phyloP scores from a whole-genome alignment of 2,113 vertebrate genomes.

The Zootoca vivipara region DNA sequence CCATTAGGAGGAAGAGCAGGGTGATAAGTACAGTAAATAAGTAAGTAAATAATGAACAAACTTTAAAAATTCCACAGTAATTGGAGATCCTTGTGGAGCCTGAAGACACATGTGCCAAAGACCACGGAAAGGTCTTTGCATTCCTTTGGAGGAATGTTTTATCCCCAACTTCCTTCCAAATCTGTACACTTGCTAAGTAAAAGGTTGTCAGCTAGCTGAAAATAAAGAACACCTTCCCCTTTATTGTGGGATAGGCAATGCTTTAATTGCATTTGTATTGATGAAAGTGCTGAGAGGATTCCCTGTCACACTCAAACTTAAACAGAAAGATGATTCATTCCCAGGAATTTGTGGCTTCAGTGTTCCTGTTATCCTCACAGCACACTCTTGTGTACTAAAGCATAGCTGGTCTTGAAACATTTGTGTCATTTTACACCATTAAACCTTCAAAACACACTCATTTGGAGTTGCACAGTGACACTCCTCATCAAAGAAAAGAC shows the following conservation, averaged over 20 bases:
- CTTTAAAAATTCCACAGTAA: conserved; percentile 25
- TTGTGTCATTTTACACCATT: conserved; percentile 23
- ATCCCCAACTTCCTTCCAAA: conserved; percentile 55
- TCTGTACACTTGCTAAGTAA: conserved; percentile 48
- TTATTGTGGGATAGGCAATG: conserved; percentile 29
- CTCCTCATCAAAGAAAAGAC: conserved; percentile 1
- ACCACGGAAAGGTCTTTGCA: too few species aligned
- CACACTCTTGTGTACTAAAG: conserved; percentile 22
- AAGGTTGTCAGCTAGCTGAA: conserved; percentile 56
- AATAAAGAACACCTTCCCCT: conserved; percentile 39
- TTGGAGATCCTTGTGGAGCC: conserved; percentile 64
- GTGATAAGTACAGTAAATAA: too few species aligned
- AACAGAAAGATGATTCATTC: conserved; percentile 8
- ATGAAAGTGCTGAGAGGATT: conserved; percentile 44
- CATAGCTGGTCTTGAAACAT: conserved; percentile 1
- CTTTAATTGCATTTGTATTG: conserved; percentile 54
- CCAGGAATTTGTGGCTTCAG: conserved; percentile 36
- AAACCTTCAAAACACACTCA: conserved; percentile 22
- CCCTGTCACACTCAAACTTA: conserved; percentile 41
- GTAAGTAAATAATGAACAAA: too few species aligned
- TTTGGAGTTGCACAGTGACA: conserved; percentile 27
- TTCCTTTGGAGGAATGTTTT: conserved; percentile 81
- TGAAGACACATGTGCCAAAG: conserved; percentile 65
- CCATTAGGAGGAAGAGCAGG: too few species aligned
- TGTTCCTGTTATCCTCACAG: conserved; percentile 16